Conservation (phyloP, 2,113 vertebrate species). For the Indicator indicator region DNA sequence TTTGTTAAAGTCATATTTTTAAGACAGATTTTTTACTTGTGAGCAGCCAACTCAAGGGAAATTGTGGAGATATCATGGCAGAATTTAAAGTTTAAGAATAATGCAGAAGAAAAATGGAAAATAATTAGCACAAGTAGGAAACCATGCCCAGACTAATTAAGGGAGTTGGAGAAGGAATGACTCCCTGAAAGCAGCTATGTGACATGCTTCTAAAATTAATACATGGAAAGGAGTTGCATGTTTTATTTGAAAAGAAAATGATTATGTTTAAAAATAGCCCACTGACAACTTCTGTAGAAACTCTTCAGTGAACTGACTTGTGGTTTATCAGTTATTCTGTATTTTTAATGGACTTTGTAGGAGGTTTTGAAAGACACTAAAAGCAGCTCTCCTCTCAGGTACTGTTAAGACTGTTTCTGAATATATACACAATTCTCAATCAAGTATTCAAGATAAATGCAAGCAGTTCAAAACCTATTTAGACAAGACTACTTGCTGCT, state of each 20-base stretch:
- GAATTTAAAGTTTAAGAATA: not conserved
- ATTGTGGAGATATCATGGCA: not conserved
- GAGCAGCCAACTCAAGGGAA: not conserved
- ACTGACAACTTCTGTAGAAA: not conserved
- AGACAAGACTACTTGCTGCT: not conserved
- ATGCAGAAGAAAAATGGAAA: conserved; percentile 2
- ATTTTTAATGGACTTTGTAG: not conserved
- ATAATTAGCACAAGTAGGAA: not conserved
- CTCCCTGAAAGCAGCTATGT: not conserved
- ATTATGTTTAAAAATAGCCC: conserved; percentile 29
- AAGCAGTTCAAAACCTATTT: not conserved
- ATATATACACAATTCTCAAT: not conserved
- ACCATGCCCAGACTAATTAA: not conserved
- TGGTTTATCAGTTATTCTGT: not conserved
- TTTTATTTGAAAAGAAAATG: conserved; percentile 2
- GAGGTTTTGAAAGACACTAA: conserved; percentile 4
- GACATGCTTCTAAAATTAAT: conserved; percentile 28
- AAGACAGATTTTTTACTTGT: not conserved
- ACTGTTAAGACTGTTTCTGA: not conserved
- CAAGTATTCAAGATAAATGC: not conserved
- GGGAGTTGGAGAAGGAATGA: not conserved
- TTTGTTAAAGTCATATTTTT: not conserved
- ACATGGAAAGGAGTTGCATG: not conserved
- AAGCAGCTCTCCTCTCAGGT: not conserved
- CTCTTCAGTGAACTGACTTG: not conserved